Evolutionary conservation across 2,888 invertebrate genomes (phyloP).

Genomic region (Hydroisotoma schaefferi): DNA sequence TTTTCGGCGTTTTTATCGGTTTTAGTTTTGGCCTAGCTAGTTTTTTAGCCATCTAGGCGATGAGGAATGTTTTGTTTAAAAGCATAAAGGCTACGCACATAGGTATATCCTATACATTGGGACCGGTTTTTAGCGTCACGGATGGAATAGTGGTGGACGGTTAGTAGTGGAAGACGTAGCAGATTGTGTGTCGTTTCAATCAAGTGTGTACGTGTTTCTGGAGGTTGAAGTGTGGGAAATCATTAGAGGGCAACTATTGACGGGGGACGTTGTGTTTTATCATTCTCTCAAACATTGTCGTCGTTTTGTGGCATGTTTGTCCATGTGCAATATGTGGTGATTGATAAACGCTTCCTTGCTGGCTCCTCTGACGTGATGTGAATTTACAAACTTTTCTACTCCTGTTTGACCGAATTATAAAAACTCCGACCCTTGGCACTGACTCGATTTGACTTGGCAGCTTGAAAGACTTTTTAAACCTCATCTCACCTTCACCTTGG

Average conservation of each 20-base stretch:
- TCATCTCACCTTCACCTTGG: not conserved
- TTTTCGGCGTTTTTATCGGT: no score
- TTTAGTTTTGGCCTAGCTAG: no score
- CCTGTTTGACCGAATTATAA: not conserved
- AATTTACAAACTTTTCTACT: slow-evolving; percentile 23
- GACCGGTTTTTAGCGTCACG: not conserved
- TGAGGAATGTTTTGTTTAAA: not conserved
- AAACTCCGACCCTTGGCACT: not conserved
- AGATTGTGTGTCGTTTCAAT: slow-evolving; percentile 43
- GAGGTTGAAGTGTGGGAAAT: slow-evolving; percentile 18
- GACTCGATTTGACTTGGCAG: slow-evolving; percentile 3
- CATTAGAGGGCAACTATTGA: slow-evolving; percentile 14
- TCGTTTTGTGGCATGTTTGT: slow-evolving; percentile 33
- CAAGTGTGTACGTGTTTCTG: slow-evolving; percentile 39
- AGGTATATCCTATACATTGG: no score
- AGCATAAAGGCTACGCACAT: no score
- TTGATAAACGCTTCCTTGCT: slow-evolving; percentile 41
- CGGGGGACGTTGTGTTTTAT: not conserved
- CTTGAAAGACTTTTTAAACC: slow-evolving; percentile 6
- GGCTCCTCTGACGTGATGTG: slow-evolving; percentile 45
- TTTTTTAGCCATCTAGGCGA: no score
- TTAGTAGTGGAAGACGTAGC: slow-evolving; percentile 3
- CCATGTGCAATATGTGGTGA: slow-evolving; percentile 33
- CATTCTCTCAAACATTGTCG: slow-evolving; percentile 6
- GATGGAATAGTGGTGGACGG: not conserved